phyloP scores from a whole-genome alignment of 1,140 invertebrate species.

The Rhyacophila brunnea region DNA sequence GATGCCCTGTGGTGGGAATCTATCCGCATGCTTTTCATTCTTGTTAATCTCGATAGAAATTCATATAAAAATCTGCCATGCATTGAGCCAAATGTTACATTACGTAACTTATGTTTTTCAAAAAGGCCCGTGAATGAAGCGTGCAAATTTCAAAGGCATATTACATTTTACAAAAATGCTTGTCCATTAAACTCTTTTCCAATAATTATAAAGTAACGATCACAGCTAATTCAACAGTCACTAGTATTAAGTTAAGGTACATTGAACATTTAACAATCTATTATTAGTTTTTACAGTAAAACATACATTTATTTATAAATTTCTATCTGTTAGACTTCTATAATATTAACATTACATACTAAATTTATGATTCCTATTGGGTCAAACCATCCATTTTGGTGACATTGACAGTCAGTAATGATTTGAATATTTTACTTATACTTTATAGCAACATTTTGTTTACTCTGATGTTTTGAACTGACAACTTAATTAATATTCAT shows the following conservation, averaged over 20 bases:
- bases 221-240: slow-evolving; percentile 37
- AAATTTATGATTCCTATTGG: not conserved
- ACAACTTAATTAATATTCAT: too few relatives aligned
- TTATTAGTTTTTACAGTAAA: slow-evolving; percentile 6
- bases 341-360: not conserved
- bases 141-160: slow-evolving; percentile 23
- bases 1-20: too few relatives aligned
- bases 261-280: slow-evolving; percentile 34
- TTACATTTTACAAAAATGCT: slow-evolving; percentile 5
- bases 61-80: too few relatives aligned
- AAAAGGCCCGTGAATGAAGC: slow-evolving; percentile 4
- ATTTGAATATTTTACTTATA: not conserved
- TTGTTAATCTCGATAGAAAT: too few relatives aligned
- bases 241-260: slow-evolving; percentile 33
- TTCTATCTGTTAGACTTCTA: not conserved
- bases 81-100: too few relatives aligned
- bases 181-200: slow-evolving; percentile 8
- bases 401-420: not conserved
- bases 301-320: not conserved
- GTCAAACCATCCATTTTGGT: too few relatives aligned
- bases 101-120: too few relatives aligned
- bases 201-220: slow-evolving; percentile 29
- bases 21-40: too few relatives aligned
- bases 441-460: not conserved
- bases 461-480: not conserved